Conservation (phyloP, 1,140 invertebrate genomes). For the Cotesia typhae region DNA sequence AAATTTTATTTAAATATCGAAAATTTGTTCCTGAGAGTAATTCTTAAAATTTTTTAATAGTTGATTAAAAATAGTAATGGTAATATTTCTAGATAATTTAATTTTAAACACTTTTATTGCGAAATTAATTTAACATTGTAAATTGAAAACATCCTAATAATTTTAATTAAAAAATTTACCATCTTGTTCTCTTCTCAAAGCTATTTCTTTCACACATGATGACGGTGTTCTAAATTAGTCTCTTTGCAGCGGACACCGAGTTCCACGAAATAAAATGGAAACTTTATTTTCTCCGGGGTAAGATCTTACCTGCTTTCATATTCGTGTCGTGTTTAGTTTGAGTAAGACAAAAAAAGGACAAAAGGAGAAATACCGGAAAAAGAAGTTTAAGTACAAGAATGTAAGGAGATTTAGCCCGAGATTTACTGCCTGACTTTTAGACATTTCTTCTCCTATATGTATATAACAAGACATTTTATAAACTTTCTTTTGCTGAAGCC, state of each 20-base stretch:
- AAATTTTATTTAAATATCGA: too few relatives aligned
- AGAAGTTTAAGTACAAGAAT: slow-evolving; percentile 41
- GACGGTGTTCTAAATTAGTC: not conserved
- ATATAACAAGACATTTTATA: slow-evolving; percentile 20
- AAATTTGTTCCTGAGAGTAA: too few relatives aligned
- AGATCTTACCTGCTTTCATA: slow-evolving; percentile 40
- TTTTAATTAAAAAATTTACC: too few relatives aligned
- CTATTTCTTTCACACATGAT: slow-evolving; percentile 25
- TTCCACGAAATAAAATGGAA: slow-evolving; percentile 49
- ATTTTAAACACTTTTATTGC: too few relatives aligned
- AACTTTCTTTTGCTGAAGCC: slow-evolving; percentile 19
- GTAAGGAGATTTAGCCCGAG: slow-evolving; percentile 52
- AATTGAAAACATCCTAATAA: too few relatives aligned
- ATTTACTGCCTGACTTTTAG: slow-evolving; percentile 44
- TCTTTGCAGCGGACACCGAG: not conserved
- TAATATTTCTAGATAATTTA: too few relatives aligned
- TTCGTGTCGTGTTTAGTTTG: slow-evolving; percentile 52
- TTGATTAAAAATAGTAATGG: too few relatives aligned
- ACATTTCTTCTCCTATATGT: slow-evolving; percentile 39
- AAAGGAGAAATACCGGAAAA: slow-evolving; percentile 13
- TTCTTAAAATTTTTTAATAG: too few relatives aligned
- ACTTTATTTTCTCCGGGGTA: slow-evolving; percentile 50
- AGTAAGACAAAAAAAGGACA: slow-evolving; percentile 30
- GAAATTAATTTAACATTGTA: too few relatives aligned
- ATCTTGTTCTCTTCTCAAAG: too few relatives aligned